A percentile compares a stretch with the other conserved stretches of the same genome.
phyloP scores from a whole-genome alignment of 2,113 vertebrate species.

The Pituophis catenifer region DNA sequence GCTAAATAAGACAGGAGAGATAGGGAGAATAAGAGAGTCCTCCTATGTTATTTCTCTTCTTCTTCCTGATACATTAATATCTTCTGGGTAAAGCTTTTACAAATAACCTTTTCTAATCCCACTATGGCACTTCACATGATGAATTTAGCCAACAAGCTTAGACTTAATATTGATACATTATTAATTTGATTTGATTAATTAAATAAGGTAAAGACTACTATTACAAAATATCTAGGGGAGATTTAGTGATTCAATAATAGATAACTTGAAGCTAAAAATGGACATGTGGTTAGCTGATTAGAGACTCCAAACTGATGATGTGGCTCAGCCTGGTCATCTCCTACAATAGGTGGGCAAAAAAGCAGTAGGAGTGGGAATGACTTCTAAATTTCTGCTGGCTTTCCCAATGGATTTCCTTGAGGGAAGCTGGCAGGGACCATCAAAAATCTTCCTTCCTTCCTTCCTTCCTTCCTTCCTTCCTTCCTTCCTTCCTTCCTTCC shows the following conservation, averaged over 20 bases:
- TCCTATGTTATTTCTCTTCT: background rate
- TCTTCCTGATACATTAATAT: constrained; percentile 14
- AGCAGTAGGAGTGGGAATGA: background rate
- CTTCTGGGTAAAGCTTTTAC: background rate
- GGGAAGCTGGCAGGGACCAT: background rate
- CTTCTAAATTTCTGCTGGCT: background rate
- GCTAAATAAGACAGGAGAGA: background rate
- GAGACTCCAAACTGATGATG: background rate
- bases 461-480: no score
- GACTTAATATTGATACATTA: background rate
- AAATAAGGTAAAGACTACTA: background rate
- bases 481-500: no score
- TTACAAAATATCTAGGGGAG: background rate
- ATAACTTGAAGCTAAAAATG: background rate
- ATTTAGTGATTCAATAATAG: background rate
- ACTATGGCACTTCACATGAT: background rate
- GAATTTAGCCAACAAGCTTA: constrained; percentile 23
- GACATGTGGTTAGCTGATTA: background rate
- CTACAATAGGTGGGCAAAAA: background rate
- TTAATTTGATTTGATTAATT: background rate
- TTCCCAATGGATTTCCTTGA: background rate
- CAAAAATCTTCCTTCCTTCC: background rate
- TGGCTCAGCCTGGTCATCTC: background rate
- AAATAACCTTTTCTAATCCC: constrained; percentile 20
- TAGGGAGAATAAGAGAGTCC: background rate